A percentile compares a stretch with the other conserved stretches of the same genome.
These are phyloP conservation scores for Drosophila austrosaltans DNA, from an alignment of 2,888 invertebrate species.

Conservation along the genomic window DNA sequence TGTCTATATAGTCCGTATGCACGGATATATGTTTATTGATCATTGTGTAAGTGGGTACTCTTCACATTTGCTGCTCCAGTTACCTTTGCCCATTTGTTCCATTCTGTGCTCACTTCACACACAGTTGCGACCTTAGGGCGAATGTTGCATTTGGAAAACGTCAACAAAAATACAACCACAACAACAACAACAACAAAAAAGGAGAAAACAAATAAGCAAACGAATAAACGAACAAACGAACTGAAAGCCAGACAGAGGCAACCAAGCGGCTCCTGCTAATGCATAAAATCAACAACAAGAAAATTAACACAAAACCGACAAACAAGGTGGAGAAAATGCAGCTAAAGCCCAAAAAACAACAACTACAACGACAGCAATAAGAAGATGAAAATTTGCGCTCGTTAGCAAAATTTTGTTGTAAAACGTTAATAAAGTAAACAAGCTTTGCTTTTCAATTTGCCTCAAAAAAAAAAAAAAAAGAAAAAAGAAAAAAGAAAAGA, in stretches of 20 bases:
- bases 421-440: conserved; percentile 23
- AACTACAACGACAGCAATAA: conserved; percentile 11
- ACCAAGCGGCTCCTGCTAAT: conserved; percentile 48
- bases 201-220: conserved; percentile 25
- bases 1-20: not conserved
- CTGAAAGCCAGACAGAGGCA: conserved; percentile 23
- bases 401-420: conserved; percentile 36
- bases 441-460: conserved; percentile 32
- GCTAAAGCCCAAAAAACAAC: conserved; percentile 6
- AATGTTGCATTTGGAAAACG: conserved; percentile 29
- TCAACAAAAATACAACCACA: conserved; percentile 25
- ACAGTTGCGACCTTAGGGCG: conserved; percentile 41
- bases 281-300: conserved; percentile 49
- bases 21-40: not conserved
- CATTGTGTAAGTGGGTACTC: not conserved
- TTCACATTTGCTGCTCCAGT: conserved; percentile 12
- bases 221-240: conserved; percentile 6
- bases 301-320: conserved; percentile 52
- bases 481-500: conserved; percentile 51
- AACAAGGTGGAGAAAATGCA: conserved; percentile 42
- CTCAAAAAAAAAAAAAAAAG: conserved; percentile 38
- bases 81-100: conserved; percentile 13
- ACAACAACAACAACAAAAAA: conserved; percentile 14
- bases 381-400: conserved; percentile 64
- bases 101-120: conserved; percentile 23